Percentiles rank a stretch among this genome's conserved stretches.
These are phyloP conservation scores for Gyrodactylus salaris DNA, from an alignment of 1,140 invertebrate species.

Conservation along the genomic window DNA sequence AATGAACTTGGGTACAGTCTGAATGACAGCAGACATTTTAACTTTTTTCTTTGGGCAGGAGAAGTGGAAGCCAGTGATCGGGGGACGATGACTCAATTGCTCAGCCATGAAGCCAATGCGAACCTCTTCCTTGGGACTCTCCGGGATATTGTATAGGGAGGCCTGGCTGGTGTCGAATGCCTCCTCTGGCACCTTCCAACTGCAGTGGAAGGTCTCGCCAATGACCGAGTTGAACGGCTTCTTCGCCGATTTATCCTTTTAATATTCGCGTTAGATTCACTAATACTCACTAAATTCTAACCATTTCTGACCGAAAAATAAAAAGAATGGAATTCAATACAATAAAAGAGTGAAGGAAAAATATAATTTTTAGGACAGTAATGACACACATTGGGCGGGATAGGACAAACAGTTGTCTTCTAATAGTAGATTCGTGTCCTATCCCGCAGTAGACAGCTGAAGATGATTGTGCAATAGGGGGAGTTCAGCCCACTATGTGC, in stretches of 20 bases:
- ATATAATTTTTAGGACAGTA: no score
- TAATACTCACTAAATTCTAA: no score
- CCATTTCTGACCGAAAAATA: no score
- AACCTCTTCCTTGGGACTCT: not conserved
- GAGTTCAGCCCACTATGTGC: no score
- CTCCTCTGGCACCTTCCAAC: constrained; percentile 15
- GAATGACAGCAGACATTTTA: constrained; percentile 24
- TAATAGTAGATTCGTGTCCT: no score
- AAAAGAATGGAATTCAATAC: no score
- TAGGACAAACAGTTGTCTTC: no score
- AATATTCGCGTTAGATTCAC: no score
- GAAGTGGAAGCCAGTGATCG: constrained; percentile 63
- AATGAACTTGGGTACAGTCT: constrained; percentile 61
- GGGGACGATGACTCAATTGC: constrained; percentile 95
- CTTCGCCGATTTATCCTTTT: constrained; percentile 18
- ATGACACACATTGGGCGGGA: no score
- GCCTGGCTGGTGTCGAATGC: not conserved
- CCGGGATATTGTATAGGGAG: not conserved
- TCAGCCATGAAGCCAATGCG: constrained; percentile 45
- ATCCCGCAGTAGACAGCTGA: no score
- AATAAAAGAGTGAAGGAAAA: no score
- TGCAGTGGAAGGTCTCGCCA: constrained; percentile 24
- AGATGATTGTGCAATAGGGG: no score
- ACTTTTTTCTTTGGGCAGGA: constrained; percentile 61
- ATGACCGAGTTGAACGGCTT: constrained; percentile 29